Conservation (phyloP, 2,113 vertebrate genomes). For the Brachionichthys hirsutus region DNA sequence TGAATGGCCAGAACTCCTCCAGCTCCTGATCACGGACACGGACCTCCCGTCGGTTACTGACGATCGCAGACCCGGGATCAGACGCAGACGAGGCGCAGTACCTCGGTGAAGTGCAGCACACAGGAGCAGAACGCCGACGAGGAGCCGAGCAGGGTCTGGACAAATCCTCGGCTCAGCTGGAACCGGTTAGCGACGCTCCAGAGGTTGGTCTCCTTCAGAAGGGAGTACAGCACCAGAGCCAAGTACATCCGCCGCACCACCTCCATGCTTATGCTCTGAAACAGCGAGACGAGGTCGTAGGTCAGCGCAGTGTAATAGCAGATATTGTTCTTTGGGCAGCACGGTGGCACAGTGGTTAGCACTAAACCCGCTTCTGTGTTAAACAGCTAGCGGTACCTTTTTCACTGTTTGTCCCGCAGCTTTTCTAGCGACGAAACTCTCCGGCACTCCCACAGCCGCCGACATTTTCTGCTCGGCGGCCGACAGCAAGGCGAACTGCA, state of each 20-base stretch:
- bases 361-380: background rate
- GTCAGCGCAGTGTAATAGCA: no score
- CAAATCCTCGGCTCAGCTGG: slow-evolving; percentile 85
- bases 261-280: slow-evolving; percentile 78
- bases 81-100: slow-evolving; percentile 46
- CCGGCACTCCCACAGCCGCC: slow-evolving; percentile 84
- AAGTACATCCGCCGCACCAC: slow-evolving; percentile 85
- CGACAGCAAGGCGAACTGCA: slow-evolving; percentile 85
- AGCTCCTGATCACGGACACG: slow-evolving; percentile 80
- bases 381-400: slow-evolving; percentile 81
- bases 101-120: slow-evolving; percentile 93
- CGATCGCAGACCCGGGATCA: background rate
- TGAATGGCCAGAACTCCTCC: slow-evolving; percentile 94
- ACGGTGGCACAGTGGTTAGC: no score
- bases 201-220: slow-evolving; percentile 87
- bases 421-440: slow-evolving; percentile 88
- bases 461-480: slow-evolving; percentile 86
- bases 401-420: slow-evolving; percentile 89
- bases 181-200: slow-evolving; percentile 90
- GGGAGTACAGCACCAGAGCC: slow-evolving; percentile 83
- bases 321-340: no score
- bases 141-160: slow-evolving; percentile 87
- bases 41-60: background rate
- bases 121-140: slow-evolving; percentile 89
- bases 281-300: background rate